A percentile compares a stretch with the other conserved stretches of the same genome.
Evolutionary conservation across 2,113 vertebrate species (phyloP).

Genomic region (Neogale vison): DNA sequence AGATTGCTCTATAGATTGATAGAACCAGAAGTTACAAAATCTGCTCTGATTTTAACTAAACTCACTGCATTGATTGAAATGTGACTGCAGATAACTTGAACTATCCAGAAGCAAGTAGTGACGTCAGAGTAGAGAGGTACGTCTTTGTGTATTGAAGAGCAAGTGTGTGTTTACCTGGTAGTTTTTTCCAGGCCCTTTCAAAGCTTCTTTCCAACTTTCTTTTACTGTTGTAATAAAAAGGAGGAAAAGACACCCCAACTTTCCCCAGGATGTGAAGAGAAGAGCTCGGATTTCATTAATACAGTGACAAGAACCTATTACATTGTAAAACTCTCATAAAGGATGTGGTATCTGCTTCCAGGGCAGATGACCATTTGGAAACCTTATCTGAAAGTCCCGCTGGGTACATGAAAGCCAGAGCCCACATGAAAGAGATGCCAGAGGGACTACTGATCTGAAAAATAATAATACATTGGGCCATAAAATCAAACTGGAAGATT

Average conservation of each 20-base stretch:
- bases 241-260: not conserved
- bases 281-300: slow-evolving; percentile 47
- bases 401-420: slow-evolving; percentile 50
- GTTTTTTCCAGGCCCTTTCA: not conserved
- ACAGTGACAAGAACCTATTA: slow-evolving; percentile 28
- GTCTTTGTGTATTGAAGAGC: slow-evolving; percentile 22
- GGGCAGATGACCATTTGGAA: not conserved
- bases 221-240: slow-evolving; percentile 2
- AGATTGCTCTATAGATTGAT: not conserved
- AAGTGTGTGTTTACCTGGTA: not conserved
- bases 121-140: not conserved
- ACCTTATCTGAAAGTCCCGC: slow-evolving; percentile 48
- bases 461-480: slow-evolving; percentile 41
- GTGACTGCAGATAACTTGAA: not conserved
- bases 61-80: not conserved
- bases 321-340: slow-evolving; percentile 3
- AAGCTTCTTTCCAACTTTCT: slow-evolving; percentile 26
- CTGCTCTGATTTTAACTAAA: not conserved
- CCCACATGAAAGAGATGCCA: slow-evolving; percentile 13
- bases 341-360: slow-evolving; percentile 22
- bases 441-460: not conserved
- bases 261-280: not conserved
- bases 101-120: not conserved
- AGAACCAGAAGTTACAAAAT: not conserved
- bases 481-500: slow-evolving; percentile 63